Base-by-base conservation (phyloP, 1,140 invertebrate genomes). In the Zaprionus gabonicus region DNA sequence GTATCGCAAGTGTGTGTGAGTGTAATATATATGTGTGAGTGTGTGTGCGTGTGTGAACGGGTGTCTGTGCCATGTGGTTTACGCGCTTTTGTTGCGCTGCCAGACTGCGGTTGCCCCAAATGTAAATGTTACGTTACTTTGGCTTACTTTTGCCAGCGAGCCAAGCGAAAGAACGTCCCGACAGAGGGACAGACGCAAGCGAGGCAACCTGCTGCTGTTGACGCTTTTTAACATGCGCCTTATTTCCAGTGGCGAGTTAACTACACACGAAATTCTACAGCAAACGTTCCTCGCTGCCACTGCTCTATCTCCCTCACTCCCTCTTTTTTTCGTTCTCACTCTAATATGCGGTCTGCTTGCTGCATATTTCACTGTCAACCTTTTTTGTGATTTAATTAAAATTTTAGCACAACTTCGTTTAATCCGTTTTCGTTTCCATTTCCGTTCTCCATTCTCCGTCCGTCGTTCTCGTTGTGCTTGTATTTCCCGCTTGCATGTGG, bases 81-180 rank as follows among this genome's bases (percentile, higher is more conserved):
- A 69, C 75, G 71, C 60, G 60, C 60, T 66, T 76, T 64, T 76
- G 55, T 56, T 34, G 62, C 13, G 55, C 44, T 56, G 46, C 76
- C 66, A 62, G 72, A 80, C 78, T 86, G 82, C 57, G 82, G 82
- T 67, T 81, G 64, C 51, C 70, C 69, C 51, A 84, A 91, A 90
- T 82, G 81, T 76, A 91, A 90, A 86, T 85, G 85, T 85, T 90
- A 76, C 71, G 69, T 74, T 90, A 73, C 77, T 71, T 71, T 91
- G 64, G 71, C 75, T 85, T 74, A 82, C 75, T 80, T 66, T 76
- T 81, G 62, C n/a, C 64, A 20, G 34, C 20, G 46, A 51, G 12
- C 46, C 46, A 51, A 6, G 41, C 41, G 41, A 46, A n/a, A 46
- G 15, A 41, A n/a, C n/a, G 4, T 6, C 6, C 38, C 38, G n/a